Base-by-base conservation (phyloP, 2,888 invertebrate genomes). In the Tenodera sinensis region DNA sequence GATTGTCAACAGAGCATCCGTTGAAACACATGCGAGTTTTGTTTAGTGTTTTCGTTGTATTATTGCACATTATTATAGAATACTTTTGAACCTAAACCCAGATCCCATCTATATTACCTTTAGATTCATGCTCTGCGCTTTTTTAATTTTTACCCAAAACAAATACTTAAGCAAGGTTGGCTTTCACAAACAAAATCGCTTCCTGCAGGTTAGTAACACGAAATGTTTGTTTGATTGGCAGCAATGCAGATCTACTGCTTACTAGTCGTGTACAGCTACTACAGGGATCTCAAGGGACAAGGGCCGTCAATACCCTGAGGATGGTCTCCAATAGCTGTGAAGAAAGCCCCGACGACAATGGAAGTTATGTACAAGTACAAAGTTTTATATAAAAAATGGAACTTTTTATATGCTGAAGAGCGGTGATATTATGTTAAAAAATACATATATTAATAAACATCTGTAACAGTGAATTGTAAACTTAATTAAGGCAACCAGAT, bases 221-320 rank as follows among this genome's bases (percentile, higher is more conserved):
- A 71, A 8, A 71, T 71, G 25, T 71, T 6, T 14, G 20, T 71
- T 86, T 47, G 1, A 8, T 15, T 87, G 0, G 0, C 87, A 87
- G 87, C 34, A 34, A 15, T 87, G 83, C 87, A 87, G 42, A 42
- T 87, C 30, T 88, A 88, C 42, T 88, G 81, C 15, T 28, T 88
- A 27, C 28, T 88, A 9, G 85, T 88, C 9, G 88, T 88, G 14
- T 88, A 88, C 85, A 88, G 88, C 34, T 88, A 88, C 88, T 88
- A 85, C 82, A 54, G 84, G 15, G 88, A 88, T 20, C 85, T 88
- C 15, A 88, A 84, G 81, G 87, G 83, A 1, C 82, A 87, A 27
- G 83, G n/a, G 3, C 83, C 87, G 20, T 82, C 82, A n/a, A 82
- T 87, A 42, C 87, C 87, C 28, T 87, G 87, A 87, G 34, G 2